These are phyloP conservation scores for Gnatocerus cornutus DNA, from an alignment of 2,888 invertebrate species.

Conservation along the genomic window DNA sequence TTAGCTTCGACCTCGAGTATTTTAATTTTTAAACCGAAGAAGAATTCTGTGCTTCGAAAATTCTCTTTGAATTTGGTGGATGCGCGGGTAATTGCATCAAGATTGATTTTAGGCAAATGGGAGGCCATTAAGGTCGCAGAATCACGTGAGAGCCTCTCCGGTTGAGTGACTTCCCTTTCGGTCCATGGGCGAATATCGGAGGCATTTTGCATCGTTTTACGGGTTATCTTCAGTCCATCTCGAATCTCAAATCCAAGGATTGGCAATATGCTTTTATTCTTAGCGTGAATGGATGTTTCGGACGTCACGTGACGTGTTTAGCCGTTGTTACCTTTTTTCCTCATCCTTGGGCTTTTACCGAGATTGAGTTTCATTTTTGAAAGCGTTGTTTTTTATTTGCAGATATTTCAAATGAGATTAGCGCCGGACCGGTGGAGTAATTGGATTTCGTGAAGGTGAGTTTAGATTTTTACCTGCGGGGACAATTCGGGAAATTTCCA, in stretches of 20 bases:
- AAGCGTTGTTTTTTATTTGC: constrained; percentile 26
- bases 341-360: constrained; percentile 7
- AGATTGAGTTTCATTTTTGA: constrained; percentile 19
- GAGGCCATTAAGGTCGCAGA: constrained; percentile 27
- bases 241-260: constrained; percentile 52
- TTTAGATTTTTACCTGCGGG: constrained; percentile 4
- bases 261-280: constrained; percentile 52
- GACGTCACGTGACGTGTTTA: constrained; percentile 39
- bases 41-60: too few relatives aligned
- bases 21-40: too few relatives aligned
- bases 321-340: constrained; percentile 36
- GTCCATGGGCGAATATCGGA: constrained; percentile 54
- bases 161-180: constrained; percentile 51
- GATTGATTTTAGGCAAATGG: constrained; percentile 38
- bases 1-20: too few relatives aligned
- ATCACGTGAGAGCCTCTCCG: constrained; percentile 45
- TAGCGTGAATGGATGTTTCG: constrained; percentile 28
- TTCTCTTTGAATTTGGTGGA: constrained; percentile 31
- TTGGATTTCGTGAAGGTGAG: constrained; percentile 24
- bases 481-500: constrained; percentile 1
- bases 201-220: constrained; percentile 54
- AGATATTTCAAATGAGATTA: constrained; percentile 39
- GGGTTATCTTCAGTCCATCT: constrained; percentile 56
- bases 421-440: constrained; percentile 12
- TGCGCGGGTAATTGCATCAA: constrained; percentile 41